phyloP scores from a whole-genome alignment of 1,140 invertebrate species.

The Acromyrmex charruanus region DNA sequence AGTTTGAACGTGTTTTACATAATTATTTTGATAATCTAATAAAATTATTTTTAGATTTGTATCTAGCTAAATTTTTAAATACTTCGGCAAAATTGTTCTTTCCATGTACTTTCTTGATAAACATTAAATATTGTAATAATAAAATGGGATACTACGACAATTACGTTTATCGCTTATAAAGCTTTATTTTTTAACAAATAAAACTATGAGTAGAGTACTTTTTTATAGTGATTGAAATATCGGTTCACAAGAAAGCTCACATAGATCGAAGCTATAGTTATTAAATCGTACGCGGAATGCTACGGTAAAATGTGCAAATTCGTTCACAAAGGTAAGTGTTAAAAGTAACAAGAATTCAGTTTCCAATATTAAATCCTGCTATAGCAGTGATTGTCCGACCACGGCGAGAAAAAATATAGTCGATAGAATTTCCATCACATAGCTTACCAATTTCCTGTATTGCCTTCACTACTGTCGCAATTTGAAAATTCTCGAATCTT shows the following conservation, averaged over 20 bases:
- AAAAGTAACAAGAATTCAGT: slow-evolving; percentile 52
- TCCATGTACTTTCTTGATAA: background rate
- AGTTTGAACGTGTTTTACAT: too few relatives aligned
- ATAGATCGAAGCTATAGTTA: slow-evolving; percentile 30
- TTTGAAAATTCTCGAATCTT: slow-evolving; percentile 50
- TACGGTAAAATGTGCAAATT: slow-evolving; percentile 40
- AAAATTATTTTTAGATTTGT: too few relatives aligned
- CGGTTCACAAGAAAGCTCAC: background rate
- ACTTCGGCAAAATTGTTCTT: too few relatives aligned
- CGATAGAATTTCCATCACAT: slow-evolving; percentile 56
- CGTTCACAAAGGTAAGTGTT: slow-evolving; percentile 52
- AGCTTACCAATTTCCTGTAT: slow-evolving; percentile 52
- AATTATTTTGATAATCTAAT: too few relatives aligned
- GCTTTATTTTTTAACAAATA: background rate
- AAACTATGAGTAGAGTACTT: background rate
- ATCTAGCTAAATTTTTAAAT: too few relatives aligned
- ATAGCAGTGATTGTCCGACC: slow-evolving; percentile 36
- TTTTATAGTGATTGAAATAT: slow-evolving; percentile 6
- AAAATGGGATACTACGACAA: background rate
- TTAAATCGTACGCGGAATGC: slow-evolving; percentile 20
- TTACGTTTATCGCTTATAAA: background rate
- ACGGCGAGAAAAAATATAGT: slow-evolving; percentile 44
- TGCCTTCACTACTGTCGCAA: slow-evolving; percentile 22
- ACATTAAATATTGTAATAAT: background rate
- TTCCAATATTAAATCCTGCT: slow-evolving; percentile 57